Evolutionary conservation across 1,140 invertebrate genomes (phyloP), one percentile per base, ranked within the genome.

Genomic region (Papilio xuthus): DNA sequence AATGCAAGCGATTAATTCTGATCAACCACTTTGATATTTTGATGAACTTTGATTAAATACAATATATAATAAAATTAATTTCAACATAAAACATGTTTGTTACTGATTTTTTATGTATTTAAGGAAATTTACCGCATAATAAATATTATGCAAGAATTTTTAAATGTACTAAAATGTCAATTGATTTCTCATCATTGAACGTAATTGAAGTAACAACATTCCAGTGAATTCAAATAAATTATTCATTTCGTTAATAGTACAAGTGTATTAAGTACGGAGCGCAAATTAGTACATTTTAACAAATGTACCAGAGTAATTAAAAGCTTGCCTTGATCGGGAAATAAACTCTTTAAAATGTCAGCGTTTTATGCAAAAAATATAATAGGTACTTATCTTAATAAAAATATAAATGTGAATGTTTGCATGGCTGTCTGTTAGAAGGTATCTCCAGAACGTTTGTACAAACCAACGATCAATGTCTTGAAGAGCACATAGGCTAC

Each of bases 291-390:
- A 60, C 56, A 56, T 47, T 53, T 53, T 20, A 53, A 53, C 50
- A 53, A 53, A 53, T 53, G 20, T 18, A 53, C 20, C 50, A 53
- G n/a, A 50, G 47, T 70, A 50, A 26, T 80, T 23, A 77, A 79
- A 4, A 20, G 7, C 32, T 37, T 37, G 32, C 4, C 4, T n/a
- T 20, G 50, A 53, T 53, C 50, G 50, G 50, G 50, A 53, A 20
- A 53, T 53, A n/a, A n/a, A 53, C 18, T 53, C 7, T 6, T n/a
- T n/a, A 53, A 18, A 53, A 44, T 37, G 42, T n/a, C 12, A 53
- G 18, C n/a, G 15, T 47, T 47, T 47, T 53, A 53, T 53, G 50
- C 9, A 18, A 20, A 53, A 53, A 53, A 53, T n/a, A 2, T 7
- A n/a, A 53, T n/a, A n/a, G n/a, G n/a, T n/a, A n/a, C n/a, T n/a